Evolutionary conservation across 2,113 vertebrate species (phyloP).

Genomic region (Caloenas nicobarica): DNA sequence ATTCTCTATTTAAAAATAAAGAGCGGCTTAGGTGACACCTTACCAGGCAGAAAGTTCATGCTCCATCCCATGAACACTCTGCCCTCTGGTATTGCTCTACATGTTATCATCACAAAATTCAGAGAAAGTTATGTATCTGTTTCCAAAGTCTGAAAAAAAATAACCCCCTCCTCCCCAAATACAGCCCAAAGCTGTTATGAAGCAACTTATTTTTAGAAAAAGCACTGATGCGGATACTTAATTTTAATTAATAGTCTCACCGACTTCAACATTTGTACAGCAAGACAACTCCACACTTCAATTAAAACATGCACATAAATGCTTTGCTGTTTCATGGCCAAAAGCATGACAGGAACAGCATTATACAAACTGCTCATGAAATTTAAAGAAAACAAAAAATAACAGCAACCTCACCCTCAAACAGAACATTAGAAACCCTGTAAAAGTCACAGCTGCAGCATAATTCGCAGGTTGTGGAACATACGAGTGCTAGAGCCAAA

Average conservation of each 20-base stretch:
- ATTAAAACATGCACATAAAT: constrained; percentile 36
- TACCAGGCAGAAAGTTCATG: background rate
- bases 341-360: constrained; percentile 39
- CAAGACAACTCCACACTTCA: constrained; percentile 51
- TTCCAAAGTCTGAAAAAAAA: background rate
- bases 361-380: background rate
- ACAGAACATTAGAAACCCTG: background rate
- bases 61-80: background rate
- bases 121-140: background rate
- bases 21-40: background rate
- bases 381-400: background rate
- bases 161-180: background rate
- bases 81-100: background rate
- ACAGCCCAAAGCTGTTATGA: constrained; percentile 44
- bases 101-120: background rate
- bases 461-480: background rate
- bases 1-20: background rate
- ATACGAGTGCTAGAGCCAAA: background rate
- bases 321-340: constrained; percentile 60
- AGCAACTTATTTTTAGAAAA: constrained; percentile 60
- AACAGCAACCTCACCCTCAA: background rate
- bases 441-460: background rate
- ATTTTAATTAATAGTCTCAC: constrained; percentile 64
- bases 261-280: constrained; percentile 48
- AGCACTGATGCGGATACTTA: constrained; percentile 50